Evolutionary conservation across 1,140 invertebrate genomes (phyloP).

Genomic region (Nasonia longicornis): DNA sequence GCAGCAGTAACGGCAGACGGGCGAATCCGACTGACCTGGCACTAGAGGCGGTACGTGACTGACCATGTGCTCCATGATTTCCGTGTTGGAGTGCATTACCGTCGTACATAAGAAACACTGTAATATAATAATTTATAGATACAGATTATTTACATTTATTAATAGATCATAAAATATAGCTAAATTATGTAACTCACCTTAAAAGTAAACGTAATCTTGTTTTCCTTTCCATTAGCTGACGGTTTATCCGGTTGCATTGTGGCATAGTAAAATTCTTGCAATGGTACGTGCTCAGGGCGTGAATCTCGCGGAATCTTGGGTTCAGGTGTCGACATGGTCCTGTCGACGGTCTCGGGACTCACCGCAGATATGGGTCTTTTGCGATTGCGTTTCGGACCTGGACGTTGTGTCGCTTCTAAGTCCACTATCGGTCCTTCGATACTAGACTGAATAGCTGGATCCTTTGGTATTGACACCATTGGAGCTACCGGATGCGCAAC

Average conservation of each 20-base stretch:
- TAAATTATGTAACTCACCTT: constrained; percentile 52
- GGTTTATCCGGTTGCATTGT: constrained; percentile 61
- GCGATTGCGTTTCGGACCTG: constrained; percentile 23
- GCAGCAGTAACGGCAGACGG: constrained; percentile 66
- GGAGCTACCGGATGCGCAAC: constrained; percentile 44
- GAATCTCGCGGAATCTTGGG: constrained; percentile 30
- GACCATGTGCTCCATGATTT: constrained; percentile 79
- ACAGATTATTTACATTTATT: background rate
- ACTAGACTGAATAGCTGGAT: constrained; percentile 38
- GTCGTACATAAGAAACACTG: constrained; percentile 71
- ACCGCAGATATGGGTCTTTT: constrained; percentile 2
- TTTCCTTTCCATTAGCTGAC: constrained; percentile 47
- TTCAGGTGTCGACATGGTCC: constrained; percentile 4
- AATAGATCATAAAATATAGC: too few relatives aligned
- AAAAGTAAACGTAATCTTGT: constrained; percentile 56
- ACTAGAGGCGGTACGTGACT: constrained; percentile 72
- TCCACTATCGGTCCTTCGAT: background rate
- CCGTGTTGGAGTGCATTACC: constrained; percentile 71
- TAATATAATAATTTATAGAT: background rate
- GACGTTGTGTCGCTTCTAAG: background rate
- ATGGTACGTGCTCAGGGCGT: constrained; percentile 50
- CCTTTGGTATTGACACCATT: constrained; percentile 48
- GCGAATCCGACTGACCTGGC: constrained; percentile 60
- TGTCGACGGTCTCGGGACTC: constrained; percentile 29
- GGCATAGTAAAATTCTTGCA: constrained; percentile 65